Evolutionary conservation across 2,888 invertebrate species (phyloP), one percentile per base, ranked within the genome.

Genomic region (Teleiodes luculella): DNA sequence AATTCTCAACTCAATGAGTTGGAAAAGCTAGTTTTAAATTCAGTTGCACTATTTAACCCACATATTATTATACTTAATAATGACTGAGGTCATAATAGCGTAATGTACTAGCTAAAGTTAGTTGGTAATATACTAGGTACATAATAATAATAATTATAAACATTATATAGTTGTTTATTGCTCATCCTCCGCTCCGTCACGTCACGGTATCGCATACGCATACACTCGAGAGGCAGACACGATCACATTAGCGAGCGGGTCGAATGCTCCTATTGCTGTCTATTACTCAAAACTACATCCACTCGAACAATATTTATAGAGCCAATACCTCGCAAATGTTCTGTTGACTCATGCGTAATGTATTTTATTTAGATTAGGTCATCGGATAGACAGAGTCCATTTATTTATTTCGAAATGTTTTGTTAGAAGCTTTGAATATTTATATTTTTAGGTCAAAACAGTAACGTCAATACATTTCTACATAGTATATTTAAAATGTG

Each of bases 311-410:
- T 51, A 51, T 51, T 51, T 51, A 51, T 51, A 51, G 31, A 51
- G 28, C 28, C 18, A 5, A n/a, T 10, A 24, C 35, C 35, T 35
- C 39, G 41, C 30, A 51, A 51, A 37, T 36, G 20, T 36, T 30
- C 30, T n/a, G 53, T 37, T 53, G 53, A 53, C 8, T 53, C 53
- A 53, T 47, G 37, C 37, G 36, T 35, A 47, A 51, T 41, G 39
- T 51, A 51, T 51, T 39, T 47, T 53, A 53, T 53, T 46, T 30
- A 36, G 53, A 53, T 53, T 53, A 53, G 53, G 53, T 47, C 53
- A 53, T 51, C 31, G 30, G 31, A 14, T 46, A 53, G 30, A 52
- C 36, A 24, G 43, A 52, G 10, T 35, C 35, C 52, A 45, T 45
- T 46, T 52, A 46, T 52, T 52, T 36, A 33, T 52, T 45, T 43